These are phyloP conservation scores for Agrotis exclamationis DNA, from an alignment of 2,888 invertebrate genomes.

Conservation along the genomic window DNA sequence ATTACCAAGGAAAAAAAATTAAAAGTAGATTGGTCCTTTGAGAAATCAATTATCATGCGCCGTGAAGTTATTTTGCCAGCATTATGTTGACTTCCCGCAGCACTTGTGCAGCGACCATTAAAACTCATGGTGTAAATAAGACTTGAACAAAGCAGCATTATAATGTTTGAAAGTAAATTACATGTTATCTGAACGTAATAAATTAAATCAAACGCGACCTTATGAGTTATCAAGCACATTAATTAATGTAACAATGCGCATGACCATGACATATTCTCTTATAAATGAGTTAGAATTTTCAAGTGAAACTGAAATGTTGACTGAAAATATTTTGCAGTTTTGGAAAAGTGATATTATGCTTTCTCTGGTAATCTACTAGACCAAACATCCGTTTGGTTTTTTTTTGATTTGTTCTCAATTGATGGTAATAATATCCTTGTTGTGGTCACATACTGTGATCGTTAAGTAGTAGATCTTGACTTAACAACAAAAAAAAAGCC, in stretches of 20 bases:
- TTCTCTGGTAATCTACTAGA: no score
- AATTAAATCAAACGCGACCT: slow-evolving; percentile 9
- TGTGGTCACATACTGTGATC: no score
- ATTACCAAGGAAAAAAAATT: no score
- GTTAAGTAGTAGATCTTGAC: no score
- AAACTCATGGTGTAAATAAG: neutral
- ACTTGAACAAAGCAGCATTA: neutral
- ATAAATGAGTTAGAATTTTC: slow-evolving; percentile 7
- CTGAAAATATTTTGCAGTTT: neutral
- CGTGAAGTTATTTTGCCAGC: no score
- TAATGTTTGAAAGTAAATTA: slow-evolving; percentile 22
- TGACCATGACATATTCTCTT: slow-evolving; percentile 12
- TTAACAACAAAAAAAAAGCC: no score
- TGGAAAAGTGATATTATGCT: neutral
- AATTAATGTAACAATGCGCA: neutral
- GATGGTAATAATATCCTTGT: no score
- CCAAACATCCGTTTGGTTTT: no score
- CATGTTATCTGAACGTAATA: slow-evolving; percentile 12
- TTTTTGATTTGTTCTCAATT: no score
- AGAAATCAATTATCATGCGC: no score
- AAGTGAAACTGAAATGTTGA: slow-evolving; percentile 7
- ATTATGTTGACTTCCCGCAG: no score
- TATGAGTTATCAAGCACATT: slow-evolving; percentile 32
- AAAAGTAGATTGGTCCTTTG: no score
- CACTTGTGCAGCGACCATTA: neutral